Base-by-base conservation (phyloP, 35 echinoderm and acorn worm species). In the Hemicentrotus pulcherrimus region DNA sequence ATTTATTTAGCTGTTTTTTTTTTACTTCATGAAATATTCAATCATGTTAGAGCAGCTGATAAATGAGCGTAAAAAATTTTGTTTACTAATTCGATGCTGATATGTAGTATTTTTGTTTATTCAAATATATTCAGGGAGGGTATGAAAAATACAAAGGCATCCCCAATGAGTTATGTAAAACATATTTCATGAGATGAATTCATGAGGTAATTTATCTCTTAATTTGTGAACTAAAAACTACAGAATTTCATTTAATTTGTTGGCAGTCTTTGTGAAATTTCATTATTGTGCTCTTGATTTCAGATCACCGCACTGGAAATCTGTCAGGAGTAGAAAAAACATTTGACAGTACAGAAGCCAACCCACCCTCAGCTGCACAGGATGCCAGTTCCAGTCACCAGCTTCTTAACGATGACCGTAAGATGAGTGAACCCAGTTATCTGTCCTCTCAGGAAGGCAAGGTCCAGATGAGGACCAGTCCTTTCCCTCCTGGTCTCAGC, bases 351-450 rank as follows among this genome's bases (percentile, higher is more conserved):
- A 78, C 65, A 28, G 65, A 78, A 78, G 65, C 65, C 65, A 78
- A 78, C 65, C 65, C 65, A n/a, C 65, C 65, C 7, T 78, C 65
- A 28, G 61, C 19, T 70, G 22, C 22, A 78, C 65, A 78, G 28
- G 7, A 78, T 28, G 5, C 65, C 28, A 18, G 61, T 6, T 5
- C 61, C 2, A 78, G 65, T 78, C 6, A 78, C 65, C 65, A 78
- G 65, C 65, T 28, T 78, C 22, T 22, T 4, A 78, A 28, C 4
- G 65, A 78, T 78, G 65, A 78, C 5, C 65, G 65, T n/a, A 78
- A 78, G 65, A 78, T 78, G 65, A 78, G 65, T 78, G 65, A 78
- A 78, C 65, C 65, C 65, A 78, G 65, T 78, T 78, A 78, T 28
- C 65, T 78, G 6, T 78, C 65, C 22, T 78, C 65, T 28, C 65